A percentile compares a stretch with the other conserved stretches of the same genome.
These are phyloP conservation scores for Eilema depressum DNA, from an alignment of 2,888 invertebrate genomes.

Conservation along the genomic window DNA sequence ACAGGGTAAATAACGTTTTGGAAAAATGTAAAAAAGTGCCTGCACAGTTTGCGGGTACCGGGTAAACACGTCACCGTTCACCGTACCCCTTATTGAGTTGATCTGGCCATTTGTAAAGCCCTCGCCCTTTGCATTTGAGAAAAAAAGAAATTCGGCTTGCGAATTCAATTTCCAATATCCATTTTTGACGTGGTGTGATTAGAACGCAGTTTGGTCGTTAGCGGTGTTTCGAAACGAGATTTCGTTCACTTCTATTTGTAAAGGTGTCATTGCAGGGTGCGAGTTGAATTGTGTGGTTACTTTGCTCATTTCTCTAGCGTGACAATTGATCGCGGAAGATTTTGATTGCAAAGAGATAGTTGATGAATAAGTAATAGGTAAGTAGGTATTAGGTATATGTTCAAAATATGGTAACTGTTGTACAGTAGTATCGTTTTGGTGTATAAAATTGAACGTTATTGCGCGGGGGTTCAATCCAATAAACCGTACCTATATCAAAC, in stretches of 20 bases:
- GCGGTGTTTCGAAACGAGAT: conserved; percentile 64
- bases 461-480: too few relatives aligned
- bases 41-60: conserved; percentile 82
- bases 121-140: conserved; percentile 76
- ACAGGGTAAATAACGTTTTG: conserved; percentile 83
- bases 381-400: too few relatives aligned
- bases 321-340: not conserved
- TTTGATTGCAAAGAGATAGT: not conserved
- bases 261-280: conserved; percentile 64
- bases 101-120: conserved; percentile 85
- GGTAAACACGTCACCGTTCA: conserved; percentile 82
- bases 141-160: conserved; percentile 74
- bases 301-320: conserved; percentile 17
- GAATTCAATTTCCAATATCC: conserved; percentile 86
- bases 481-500: conserved; percentile 24
- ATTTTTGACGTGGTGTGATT: conserved; percentile 86
- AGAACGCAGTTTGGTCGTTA: conserved; percentile 86
- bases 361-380: not conserved
- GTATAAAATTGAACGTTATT: too few relatives aligned
- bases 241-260: conserved; percentile 68
- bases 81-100: conserved; percentile 84
- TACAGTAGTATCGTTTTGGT: too few relatives aligned
- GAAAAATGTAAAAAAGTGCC: conserved; percentile 82
- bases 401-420: too few relatives aligned
- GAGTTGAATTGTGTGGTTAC: conserved; percentile 42